A percentile compares a stretch with the other conserved stretches of the same genome.
Evolutionary conservation across 2,888 invertebrate species (phyloP).

Genomic region (Luperina nickerlii): DNA sequence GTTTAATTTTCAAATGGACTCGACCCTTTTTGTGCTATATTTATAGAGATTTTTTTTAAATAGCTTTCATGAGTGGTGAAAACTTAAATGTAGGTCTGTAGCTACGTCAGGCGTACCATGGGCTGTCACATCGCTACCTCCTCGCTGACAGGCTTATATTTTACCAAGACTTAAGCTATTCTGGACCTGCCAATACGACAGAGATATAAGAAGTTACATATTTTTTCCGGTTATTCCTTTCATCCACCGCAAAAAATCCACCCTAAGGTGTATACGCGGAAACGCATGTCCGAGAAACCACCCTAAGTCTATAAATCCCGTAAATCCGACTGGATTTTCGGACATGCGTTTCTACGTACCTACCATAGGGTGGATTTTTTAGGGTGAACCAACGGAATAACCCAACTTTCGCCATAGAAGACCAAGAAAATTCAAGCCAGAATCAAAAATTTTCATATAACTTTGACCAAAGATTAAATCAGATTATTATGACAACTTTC

Average conservation of each 20-base stretch:
- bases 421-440: neutral
- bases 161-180: neutral
- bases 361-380: too few species aligned
- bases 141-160: neutral
- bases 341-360: too few species aligned
- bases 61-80: neutral
- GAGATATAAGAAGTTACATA: neutral
- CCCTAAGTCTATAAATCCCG: too few species aligned
- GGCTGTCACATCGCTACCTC: neutral
- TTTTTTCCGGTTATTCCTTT: neutral
- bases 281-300: too few species aligned
- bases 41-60: neutral
- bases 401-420: neutral
- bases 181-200: neutral
- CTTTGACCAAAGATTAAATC: constrained; percentile 27
- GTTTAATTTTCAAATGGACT: neutral
- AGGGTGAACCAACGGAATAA: too few species aligned
- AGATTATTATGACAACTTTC: constrained; percentile 39
- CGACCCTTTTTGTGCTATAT: neutral
- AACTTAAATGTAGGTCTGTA: neutral
- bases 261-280: too few species aligned
- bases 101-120: neutral
- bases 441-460: neutral
- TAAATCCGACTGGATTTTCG: too few species aligned
- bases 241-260: neutral